These are phyloP conservation scores for Aix galericulata DNA, from an alignment of 2,113 vertebrate genomes.

Conservation along the genomic window DNA sequence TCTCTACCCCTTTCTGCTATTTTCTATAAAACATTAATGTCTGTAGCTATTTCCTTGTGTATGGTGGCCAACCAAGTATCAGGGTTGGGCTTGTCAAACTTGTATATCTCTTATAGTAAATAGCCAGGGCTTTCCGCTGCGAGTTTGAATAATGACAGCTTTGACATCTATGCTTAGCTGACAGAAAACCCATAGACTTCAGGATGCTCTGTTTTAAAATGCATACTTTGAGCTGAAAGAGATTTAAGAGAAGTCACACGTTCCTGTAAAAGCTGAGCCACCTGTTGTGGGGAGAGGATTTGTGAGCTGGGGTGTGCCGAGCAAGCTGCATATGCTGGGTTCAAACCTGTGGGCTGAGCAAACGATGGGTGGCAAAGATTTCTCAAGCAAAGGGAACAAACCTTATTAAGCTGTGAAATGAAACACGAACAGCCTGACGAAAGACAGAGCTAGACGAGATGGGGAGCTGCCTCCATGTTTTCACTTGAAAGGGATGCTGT, in stretches of 20 bases:
- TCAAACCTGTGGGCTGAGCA: not conserved
- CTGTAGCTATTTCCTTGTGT: not conserved
- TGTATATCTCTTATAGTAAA: not conserved
- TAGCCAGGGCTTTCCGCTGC: not conserved
- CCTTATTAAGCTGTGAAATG: not conserved
- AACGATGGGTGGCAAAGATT: not conserved
- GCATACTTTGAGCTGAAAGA: not conserved
- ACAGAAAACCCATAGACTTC: not conserved
- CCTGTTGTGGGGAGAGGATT: not conserved
- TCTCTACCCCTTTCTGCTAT: not conserved
- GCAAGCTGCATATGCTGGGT: not conserved
- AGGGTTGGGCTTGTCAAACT: not conserved
- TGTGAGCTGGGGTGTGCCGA: not conserved
- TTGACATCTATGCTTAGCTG: not conserved
- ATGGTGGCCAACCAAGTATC: not conserved
- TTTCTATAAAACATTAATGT: not conserved
- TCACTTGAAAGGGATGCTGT: not conserved
- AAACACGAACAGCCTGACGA: fast-evolving
- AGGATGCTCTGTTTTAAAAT: not conserved
- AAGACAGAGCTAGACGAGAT: not conserved
- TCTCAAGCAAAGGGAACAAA: not conserved
- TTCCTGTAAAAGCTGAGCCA: not conserved
- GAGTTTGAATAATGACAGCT: not conserved
- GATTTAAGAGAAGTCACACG: fast-evolving
- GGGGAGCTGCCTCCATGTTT: not conserved